Evolutionary conservation across 2,888 invertebrate genomes (phyloP).

Genomic region (Tenthredo scrophulariae): DNA sequence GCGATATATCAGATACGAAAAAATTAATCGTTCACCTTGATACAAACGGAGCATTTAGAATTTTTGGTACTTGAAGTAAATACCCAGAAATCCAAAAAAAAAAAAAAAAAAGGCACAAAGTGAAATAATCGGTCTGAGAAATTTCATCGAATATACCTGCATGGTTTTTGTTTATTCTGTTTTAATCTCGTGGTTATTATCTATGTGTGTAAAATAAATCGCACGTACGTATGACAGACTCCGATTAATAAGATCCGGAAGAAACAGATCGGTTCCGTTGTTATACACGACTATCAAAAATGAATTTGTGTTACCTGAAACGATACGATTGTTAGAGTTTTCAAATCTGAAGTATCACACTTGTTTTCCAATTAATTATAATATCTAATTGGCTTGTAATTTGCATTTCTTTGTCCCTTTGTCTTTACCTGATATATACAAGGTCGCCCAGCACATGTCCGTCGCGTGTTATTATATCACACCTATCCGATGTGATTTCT

Average conservation of each 20-base stretch:
- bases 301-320: neutral
- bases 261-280: neutral
- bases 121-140: neutral
- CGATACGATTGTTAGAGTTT: neutral
- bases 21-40: conserved; percentile 34
- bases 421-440: conserved; percentile 65
- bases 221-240: neutral
- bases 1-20: neutral
- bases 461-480: conserved; percentile 74
- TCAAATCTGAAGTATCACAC: neutral
- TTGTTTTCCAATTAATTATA: conserved; percentile 34
- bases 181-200: neutral
- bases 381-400: conserved; percentile 39
- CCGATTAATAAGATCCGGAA: neutral
- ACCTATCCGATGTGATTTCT: conserved; percentile 53
- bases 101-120: neutral
- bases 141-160: neutral
- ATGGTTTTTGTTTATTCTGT: neutral
- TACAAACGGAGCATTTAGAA: neutral
- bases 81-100: neutral
- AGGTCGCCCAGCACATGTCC: conserved; percentile 71
- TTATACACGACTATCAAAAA: neutral
- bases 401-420: conserved; percentile 62
- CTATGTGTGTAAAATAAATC: neutral
- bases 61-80: neutral